Conservation (phyloP, 2,888 invertebrate species). For the Limenitis arthemis region DNA sequence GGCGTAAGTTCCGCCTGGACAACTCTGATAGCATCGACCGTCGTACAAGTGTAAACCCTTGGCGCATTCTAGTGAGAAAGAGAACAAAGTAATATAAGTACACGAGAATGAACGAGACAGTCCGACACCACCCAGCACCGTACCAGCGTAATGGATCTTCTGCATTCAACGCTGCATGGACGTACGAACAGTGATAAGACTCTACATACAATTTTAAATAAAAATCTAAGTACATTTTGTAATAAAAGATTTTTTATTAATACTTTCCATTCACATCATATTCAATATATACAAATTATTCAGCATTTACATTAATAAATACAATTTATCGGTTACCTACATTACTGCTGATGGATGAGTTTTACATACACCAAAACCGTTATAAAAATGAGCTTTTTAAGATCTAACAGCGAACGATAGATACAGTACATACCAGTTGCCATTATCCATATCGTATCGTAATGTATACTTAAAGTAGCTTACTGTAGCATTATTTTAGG, state of each 20-base stretch:
- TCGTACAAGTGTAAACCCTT: constrained; percentile 73
- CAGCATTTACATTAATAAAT: constrained; percentile 64
- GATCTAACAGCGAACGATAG: constrained; percentile 40
- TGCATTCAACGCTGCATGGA: too few species aligned
- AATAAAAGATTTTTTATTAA: constrained; percentile 67
- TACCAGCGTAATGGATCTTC: constrained; percentile 39
- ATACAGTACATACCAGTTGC: constrained; percentile 29
- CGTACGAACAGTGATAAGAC: constrained; percentile 68
- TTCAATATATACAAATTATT: constrained; percentile 71
- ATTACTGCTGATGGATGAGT: constrained; percentile 43
- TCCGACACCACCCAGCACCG: constrained; percentile 64
- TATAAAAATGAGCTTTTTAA: constrained; percentile 50
- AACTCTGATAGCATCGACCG: constrained; percentile 72
- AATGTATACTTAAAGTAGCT: constrained; percentile 7
- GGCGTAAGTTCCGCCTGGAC: constrained; percentile 69
- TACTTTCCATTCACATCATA: constrained; percentile 59
- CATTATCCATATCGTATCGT: constrained; percentile 6
- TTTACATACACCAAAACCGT: constrained; percentile 50
- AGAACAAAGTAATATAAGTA: constrained; percentile 56
- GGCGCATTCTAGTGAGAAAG: constrained; percentile 76
- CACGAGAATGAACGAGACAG: constrained; percentile 37
- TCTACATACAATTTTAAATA: constrained; percentile 43
- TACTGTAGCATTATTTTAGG: constrained; percentile 13
- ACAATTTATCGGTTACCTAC: constrained; percentile 49
- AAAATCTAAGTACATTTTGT: constrained; percentile 57